Base-by-base conservation (phyloP, 1,140 invertebrate genomes). In the Zaprionus taronus region DNA sequence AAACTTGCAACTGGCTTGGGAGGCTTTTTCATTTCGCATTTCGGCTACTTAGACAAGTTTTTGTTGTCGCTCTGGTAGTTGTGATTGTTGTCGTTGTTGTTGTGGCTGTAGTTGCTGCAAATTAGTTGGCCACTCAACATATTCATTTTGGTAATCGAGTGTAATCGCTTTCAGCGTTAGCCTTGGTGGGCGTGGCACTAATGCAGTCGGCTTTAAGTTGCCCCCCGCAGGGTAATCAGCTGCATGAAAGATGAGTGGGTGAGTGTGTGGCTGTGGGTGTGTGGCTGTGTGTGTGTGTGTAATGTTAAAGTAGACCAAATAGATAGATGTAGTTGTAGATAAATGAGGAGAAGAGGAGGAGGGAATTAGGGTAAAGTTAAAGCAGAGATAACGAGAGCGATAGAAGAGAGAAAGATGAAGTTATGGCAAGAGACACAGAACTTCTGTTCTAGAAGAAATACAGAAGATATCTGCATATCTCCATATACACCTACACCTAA, bases 81-180 rank as follows among this genome's bases (percentile, higher is more conserved):
- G 20, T 34, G 17, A 28, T 51, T 49, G 51, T 63, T 65, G 36
- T 17, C 44, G 17, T 41, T 44, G 49, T 38, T 47, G 14, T 65
- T n/a, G 57, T 64, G 9, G 47, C 44, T 63, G 51, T 34, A 53
- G 66, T 53, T 51, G 20, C 65, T 51, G 36, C 49, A 72, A 72
- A 81, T 75, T 64, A 70, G 79, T 78, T 67, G 56, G 60, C 63
- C 75, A 68, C 56, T 65, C 66, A 70, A 84, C 66, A 73, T 80
- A 77, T 69, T 69, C 74, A 80, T 72, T 78, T 69, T 22, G 71
- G 63, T 75, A 73, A 86, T 86, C 76, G 72, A 74, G 81, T 70
- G 72, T 79, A 75, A 75, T 68, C 68, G 36, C 28, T 56, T 79
- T 36, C 51, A 69, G 57, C 57, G 61, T 61, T 22, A 55, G 24